These are phyloP conservation scores for Neuroterus valhalla DNA, from an alignment of 1,140 invertebrate species.

Conservation along the genomic window DNA sequence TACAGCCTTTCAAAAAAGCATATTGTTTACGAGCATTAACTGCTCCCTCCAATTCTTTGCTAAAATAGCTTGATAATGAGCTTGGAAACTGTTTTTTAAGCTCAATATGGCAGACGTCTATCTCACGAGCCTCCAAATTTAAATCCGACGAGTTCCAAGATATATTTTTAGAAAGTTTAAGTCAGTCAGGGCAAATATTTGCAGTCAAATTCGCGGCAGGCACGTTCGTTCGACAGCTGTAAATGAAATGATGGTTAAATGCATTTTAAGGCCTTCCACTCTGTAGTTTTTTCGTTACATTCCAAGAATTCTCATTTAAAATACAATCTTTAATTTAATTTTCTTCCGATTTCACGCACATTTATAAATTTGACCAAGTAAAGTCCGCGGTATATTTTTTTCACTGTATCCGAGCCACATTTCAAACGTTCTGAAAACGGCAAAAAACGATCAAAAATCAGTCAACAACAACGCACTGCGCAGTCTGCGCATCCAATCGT, in stretches of 20 bases:
- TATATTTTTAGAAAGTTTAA: slow-evolving; percentile 26
- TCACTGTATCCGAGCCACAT: neutral
- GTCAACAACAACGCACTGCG: neutral
- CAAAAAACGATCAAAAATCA: slow-evolving; percentile 12
- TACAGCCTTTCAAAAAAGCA: slow-evolving; percentile 47
- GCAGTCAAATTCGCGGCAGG: neutral
- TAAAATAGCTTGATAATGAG: neutral
- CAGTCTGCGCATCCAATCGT: neutral
- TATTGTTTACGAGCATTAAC: slow-evolving; percentile 37
- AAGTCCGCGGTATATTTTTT: slow-evolving; percentile 4
- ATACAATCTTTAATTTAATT: neutral
- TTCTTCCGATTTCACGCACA: neutral
- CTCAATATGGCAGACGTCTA: neutral
- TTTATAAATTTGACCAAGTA: neutral
- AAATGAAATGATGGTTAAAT: no score
- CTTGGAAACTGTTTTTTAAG: neutral
- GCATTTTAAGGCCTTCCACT: no score
- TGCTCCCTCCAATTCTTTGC: neutral
- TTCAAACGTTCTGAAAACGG: slow-evolving; percentile 23
- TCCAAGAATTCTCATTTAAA: no score
- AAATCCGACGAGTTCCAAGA: neutral
- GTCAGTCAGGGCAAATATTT: slow-evolving; percentile 4
- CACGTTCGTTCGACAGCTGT: neutral
- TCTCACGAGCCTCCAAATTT: slow-evolving; percentile 7
- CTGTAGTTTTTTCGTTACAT: no score